A percentile compares a stretch with the other conserved stretches of the same genome.
Conservation (phyloP, 2,113 vertebrate genomes). For the Hypomesus transpacificus region DNA sequence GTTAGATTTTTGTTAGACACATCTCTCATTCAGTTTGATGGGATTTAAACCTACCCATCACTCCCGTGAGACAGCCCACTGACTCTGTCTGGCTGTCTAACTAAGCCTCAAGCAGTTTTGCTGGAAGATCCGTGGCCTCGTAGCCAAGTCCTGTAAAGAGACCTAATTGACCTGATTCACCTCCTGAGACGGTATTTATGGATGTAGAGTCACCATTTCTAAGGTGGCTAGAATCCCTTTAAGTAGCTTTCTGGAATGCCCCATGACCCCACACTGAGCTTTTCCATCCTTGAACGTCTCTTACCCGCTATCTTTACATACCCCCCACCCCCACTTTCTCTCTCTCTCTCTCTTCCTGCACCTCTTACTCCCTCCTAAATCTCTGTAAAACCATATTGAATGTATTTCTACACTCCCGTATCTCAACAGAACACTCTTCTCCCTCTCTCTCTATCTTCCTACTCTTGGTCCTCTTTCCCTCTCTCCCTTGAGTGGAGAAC, state of each 20-base stretch:
- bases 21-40: too few species aligned
- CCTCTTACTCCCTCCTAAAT: neutral
- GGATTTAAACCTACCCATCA: too few species aligned
- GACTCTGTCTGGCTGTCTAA: neutral
- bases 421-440: slow-evolving; percentile 26
- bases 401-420: slow-evolving; percentile 33
- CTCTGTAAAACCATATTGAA: slow-evolving; percentile 25
- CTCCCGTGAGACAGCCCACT: too few species aligned
- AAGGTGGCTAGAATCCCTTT: slow-evolving; percentile 18
- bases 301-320: neutral
- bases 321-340: neutral
- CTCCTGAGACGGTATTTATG: slow-evolving; percentile 7
- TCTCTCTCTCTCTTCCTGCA: neutral
- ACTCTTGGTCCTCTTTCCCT: too few species aligned
- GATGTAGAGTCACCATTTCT: slow-evolving; percentile 12
- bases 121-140: neutral
- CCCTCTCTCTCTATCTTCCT: too few species aligned
- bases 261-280: slow-evolving; percentile 1
- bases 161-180: slow-evolving; percentile 14
- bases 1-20: too few species aligned
- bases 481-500: slow-evolving; percentile 16
- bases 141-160: neutral
- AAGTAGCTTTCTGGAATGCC: slow-evolving; percentile 8
- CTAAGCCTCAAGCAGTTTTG: neutral
- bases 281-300: neutral